Percentiles rank a stretch among this genome's conserved stretches.
Conservation (phyloP, 2,113 vertebrate genomes). For the Hiodon tergisus region DNA sequence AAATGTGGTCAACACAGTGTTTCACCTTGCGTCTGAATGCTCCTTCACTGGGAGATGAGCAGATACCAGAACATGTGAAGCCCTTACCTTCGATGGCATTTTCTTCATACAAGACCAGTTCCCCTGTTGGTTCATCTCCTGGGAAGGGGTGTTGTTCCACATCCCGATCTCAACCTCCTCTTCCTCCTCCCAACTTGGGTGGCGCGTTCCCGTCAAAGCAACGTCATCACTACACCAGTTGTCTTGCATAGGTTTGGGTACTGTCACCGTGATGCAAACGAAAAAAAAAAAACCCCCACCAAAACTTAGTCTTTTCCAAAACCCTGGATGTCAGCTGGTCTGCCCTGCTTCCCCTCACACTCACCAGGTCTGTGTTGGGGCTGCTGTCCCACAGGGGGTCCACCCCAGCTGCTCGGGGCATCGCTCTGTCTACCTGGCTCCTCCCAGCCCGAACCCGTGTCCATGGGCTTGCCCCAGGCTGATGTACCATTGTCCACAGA, state of each 20-base stretch:
- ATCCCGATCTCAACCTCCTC: slow-evolving; percentile 95
- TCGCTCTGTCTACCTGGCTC: slow-evolving; percentile 64
- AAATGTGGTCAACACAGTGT: too few species aligned
- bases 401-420: slow-evolving; percentile 65
- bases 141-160: slow-evolving; percentile 86
- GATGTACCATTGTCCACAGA: slow-evolving; percentile 94
- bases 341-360: slow-evolving; percentile 5
- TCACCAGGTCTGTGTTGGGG: slow-evolving; percentile 77
- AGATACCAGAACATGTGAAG: not conserved
- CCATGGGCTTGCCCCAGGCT: slow-evolving; percentile 92
- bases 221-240: slow-evolving; percentile 85
- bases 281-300: not conserved
- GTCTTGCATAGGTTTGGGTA: slow-evolving; percentile 90
- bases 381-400: slow-evolving; percentile 65
- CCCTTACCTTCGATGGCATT: slow-evolving; percentile 80
- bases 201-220: slow-evolving; percentile 64
- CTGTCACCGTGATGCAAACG: slow-evolving; percentile 41
- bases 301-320: too few species aligned
- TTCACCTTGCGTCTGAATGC: not conserved
- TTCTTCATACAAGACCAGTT: slow-evolving; percentile 91
- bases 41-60: not conserved
- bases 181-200: slow-evolving; percentile 88
- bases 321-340: not conserved
- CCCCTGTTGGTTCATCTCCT: slow-evolving; percentile 78
- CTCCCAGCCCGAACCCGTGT: slow-evolving; percentile 75